phyloP scores from a whole-genome alignment of 2,888 invertebrate species.

The Tromatobia lineatoria region DNA sequence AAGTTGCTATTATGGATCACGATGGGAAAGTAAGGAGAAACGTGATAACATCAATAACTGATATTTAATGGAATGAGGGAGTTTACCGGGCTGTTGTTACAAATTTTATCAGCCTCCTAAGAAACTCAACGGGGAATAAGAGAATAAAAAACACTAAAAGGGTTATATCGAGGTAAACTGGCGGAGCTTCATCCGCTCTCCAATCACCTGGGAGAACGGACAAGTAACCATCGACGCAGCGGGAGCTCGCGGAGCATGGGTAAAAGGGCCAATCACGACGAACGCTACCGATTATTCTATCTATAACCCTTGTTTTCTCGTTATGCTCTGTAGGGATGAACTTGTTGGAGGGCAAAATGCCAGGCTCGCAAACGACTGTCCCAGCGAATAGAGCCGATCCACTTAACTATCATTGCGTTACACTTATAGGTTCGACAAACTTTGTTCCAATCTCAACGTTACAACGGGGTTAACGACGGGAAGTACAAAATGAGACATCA shows the following conservation, averaged over 20 bases:
- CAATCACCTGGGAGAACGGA: slow-evolving; percentile 29
- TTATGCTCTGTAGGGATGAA: not conserved
- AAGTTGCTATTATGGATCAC: slow-evolving; percentile 6
- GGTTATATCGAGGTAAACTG: not conserved
- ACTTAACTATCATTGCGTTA: slow-evolving; percentile 51
- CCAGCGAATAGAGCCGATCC: slow-evolving; percentile 17
- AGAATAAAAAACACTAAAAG: slow-evolving; percentile 8
- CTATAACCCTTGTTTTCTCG: slow-evolving; percentile 37
- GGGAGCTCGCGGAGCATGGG: slow-evolving; percentile 26
- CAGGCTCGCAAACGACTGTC: slow-evolving; percentile 16
- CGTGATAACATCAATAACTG: slow-evolving; percentile 13
- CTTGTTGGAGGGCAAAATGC: slow-evolving; percentile 6
- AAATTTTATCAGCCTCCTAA: slow-evolving; percentile 10
- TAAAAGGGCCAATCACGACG: slow-evolving; percentile 54
- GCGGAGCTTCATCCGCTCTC: slow-evolving; percentile 6
- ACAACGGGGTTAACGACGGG: not conserved
- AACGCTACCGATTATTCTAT: slow-evolving; percentile 63
- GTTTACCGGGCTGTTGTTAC: slow-evolving; percentile 8
- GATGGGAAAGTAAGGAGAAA: not conserved
- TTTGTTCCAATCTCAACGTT: not conserved
- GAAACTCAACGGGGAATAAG: not conserved
- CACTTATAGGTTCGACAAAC: slow-evolving; percentile 43
- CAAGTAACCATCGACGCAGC: slow-evolving; percentile 35
- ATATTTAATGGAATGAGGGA: slow-evolving; percentile 14
- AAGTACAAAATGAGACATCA: not conserved